Percentiles rank a stretch among this genome's conserved stretches.
Evolutionary conservation across 2,888 invertebrate species (phyloP).

Genomic region (Pharmacophagus antenor): DNA sequence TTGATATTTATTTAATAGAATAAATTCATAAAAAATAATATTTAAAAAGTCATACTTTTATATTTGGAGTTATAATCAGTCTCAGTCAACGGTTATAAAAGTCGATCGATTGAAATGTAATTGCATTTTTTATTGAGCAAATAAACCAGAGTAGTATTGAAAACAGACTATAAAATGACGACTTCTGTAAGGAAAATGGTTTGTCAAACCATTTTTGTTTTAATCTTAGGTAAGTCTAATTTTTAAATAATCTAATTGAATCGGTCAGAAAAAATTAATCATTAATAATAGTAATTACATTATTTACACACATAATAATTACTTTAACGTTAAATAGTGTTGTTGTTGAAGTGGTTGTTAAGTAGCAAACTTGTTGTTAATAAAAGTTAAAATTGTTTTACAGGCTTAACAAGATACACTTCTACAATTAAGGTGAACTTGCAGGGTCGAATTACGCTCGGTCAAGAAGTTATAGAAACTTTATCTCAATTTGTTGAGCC

Average conservation of each 20-base stretch:
- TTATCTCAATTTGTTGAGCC: conserved; percentile 44
- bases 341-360: neutral
- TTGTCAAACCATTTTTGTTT: conserved; percentile 13
- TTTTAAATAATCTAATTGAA: neutral
- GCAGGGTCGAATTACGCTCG: conserved; percentile 57
- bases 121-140: conserved; percentile 20
- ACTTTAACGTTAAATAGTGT: too few relatives aligned
- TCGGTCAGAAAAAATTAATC: too few relatives aligned
- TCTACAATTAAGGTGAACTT: conserved; percentile 57
- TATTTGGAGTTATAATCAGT: neutral
- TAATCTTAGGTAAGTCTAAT: conserved; percentile 20
- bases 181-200: conserved; percentile 17
- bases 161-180: conserved; percentile 15
- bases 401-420: conserved; percentile 40
- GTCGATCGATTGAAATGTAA: conserved; percentile 12
- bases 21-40: too few relatives aligned
- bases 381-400: conserved; percentile 30
- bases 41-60: neutral
- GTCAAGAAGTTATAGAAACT: conserved; percentile 57
- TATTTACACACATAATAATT: too few relatives aligned
- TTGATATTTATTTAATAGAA: too few relatives aligned
- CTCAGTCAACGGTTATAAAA: conserved; percentile 6
- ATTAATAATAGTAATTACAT: too few relatives aligned
- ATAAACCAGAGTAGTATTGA: conserved; percentile 11
- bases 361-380: neutral